These are phyloP conservation scores for Achatina immaculata DNA, from an alignment of 1,140 invertebrate genomes.

Conservation along the genomic window DNA sequence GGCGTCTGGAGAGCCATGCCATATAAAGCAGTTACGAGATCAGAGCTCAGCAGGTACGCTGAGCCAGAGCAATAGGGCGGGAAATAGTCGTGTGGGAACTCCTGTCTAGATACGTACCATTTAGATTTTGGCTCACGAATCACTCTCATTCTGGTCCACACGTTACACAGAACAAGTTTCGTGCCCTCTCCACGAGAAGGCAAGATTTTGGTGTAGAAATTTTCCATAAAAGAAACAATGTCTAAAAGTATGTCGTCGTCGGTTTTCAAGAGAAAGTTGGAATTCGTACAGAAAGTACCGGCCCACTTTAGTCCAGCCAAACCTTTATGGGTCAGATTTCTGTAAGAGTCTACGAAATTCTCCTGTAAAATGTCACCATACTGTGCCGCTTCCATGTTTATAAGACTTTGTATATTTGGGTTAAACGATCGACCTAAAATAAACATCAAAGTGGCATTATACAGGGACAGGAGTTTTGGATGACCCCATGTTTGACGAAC, in stretches of 20 bases:
- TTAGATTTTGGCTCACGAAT: constrained; percentile 69
- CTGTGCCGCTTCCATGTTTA: constrained; percentile 76
- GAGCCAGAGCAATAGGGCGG: constrained; percentile 72
- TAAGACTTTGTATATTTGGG: constrained; percentile 65
- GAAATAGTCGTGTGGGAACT: constrained; percentile 68
- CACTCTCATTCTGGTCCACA: constrained; percentile 62
- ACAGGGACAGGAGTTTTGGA: constrained; percentile 41
- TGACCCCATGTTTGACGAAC: constrained; percentile 69
- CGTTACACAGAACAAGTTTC: constrained; percentile 60
- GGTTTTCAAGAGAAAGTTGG: constrained; percentile 72
- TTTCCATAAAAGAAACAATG: constrained; percentile 75
- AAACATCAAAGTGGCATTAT: constrained; percentile 74
- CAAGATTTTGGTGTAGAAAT: constrained; percentile 72
- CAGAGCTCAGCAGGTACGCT: constrained; percentile 67
- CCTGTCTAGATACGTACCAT: constrained; percentile 70
- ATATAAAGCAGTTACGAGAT: constrained; percentile 66
- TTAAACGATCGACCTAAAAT: constrained; percentile 77
- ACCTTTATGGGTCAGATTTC: constrained; percentile 90
- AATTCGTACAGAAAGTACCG: constrained; percentile 76
- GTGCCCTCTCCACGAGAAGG: constrained; percentile 32
- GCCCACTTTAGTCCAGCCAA: constrained; percentile 87
- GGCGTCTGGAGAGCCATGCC: constrained; percentile 55
- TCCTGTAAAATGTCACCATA: constrained; percentile 84
- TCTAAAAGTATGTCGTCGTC: constrained; percentile 72
- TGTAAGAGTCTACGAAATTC: constrained; percentile 83